These are phyloP conservation scores for Balearica regulorum DNA, from an alignment of 2,797 vertebrate species.

Conservation along the genomic window DNA sequence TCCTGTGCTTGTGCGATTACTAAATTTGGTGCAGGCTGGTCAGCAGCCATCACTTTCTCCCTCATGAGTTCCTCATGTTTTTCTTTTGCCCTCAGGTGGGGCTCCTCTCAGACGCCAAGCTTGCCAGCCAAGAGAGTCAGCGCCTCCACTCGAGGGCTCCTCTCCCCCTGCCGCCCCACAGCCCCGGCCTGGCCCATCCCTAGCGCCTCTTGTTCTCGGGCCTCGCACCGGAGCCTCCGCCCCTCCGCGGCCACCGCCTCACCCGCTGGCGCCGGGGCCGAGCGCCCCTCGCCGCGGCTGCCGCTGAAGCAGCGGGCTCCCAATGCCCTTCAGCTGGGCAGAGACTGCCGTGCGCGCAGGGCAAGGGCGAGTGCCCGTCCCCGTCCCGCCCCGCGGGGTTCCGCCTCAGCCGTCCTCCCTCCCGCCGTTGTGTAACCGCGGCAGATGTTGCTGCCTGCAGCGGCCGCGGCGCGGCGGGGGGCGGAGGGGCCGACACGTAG, in stretches of 20 bases:
- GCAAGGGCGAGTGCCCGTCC: too few species aligned
- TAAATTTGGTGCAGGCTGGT: not conserved
- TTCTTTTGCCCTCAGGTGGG: not conserved
- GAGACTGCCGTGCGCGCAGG: too few species aligned
- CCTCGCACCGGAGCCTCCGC: not conserved
- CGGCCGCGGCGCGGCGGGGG: not conserved
- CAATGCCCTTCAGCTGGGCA: too few species aligned
- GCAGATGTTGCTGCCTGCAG: not conserved
- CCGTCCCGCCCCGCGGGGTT: too few species aligned
- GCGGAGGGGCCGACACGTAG: not conserved
- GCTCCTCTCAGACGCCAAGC: not conserved
- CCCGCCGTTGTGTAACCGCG: not conserved
- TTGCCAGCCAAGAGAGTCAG: not conserved
- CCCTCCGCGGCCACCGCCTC: not conserved
- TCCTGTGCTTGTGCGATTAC: not conserved
- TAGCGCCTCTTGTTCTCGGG: not conserved
- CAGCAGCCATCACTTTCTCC: not conserved
- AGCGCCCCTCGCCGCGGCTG: accelerated
- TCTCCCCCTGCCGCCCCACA: not conserved
- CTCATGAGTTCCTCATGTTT: not conserved
- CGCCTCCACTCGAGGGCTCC: not conserved
- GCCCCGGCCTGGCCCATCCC: not conserved
- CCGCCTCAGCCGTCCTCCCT: not conserved
- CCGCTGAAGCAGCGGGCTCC: too few species aligned
- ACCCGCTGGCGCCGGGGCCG: accelerated